Conservation (phyloP, 1,140 invertebrate genomes). For the Pseudomyrmex dendroicus region DNA sequence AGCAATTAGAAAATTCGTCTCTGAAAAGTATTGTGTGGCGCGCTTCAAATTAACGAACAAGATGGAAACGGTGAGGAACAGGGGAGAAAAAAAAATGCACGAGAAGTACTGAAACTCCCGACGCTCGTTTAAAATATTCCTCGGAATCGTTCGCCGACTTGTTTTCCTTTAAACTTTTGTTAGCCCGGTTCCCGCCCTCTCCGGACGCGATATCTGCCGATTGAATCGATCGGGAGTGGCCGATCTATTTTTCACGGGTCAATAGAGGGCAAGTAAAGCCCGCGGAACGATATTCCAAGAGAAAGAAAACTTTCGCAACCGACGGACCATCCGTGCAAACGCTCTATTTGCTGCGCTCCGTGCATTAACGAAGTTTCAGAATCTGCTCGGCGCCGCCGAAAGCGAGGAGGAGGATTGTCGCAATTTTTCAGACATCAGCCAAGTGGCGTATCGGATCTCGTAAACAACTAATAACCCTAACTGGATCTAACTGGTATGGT, state of each 20-base stretch:
- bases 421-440: slow-evolving; percentile 36
- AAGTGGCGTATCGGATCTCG: slow-evolving; percentile 17
- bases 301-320: slow-evolving; percentile 46
- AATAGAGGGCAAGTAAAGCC: slow-evolving; percentile 32
- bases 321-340: slow-evolving; percentile 16
- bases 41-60: slow-evolving; percentile 14
- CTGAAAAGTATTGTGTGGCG: too few relatives aligned
- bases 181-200: slow-evolving; percentile 16
- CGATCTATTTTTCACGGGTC: slow-evolving; percentile 57
- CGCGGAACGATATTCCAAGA: slow-evolving; percentile 7
- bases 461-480: slow-evolving; percentile 58
- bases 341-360: slow-evolving; percentile 47
- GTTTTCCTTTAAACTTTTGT: slow-evolving; percentile 58
- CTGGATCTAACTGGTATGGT: slow-evolving; percentile 38
- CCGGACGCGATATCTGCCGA: slow-evolving; percentile 27
- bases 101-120: neutral
- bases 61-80: neutral
- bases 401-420: slow-evolving; percentile 13
- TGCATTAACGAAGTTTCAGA: slow-evolving; percentile 38
- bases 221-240: slow-evolving; percentile 41
- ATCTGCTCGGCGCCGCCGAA: neutral
- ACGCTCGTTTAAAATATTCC: slow-evolving; percentile 50
- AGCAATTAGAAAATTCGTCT: too few relatives aligned
- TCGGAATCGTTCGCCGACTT: slow-evolving; percentile 27
- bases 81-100: neutral